Percentiles rank a stretch among this genome's conserved stretches.
These are phyloP conservation scores for Eubucco bourcierii DNA, from an alignment of 2,113 vertebrate genomes.

Conservation along the genomic window DNA sequence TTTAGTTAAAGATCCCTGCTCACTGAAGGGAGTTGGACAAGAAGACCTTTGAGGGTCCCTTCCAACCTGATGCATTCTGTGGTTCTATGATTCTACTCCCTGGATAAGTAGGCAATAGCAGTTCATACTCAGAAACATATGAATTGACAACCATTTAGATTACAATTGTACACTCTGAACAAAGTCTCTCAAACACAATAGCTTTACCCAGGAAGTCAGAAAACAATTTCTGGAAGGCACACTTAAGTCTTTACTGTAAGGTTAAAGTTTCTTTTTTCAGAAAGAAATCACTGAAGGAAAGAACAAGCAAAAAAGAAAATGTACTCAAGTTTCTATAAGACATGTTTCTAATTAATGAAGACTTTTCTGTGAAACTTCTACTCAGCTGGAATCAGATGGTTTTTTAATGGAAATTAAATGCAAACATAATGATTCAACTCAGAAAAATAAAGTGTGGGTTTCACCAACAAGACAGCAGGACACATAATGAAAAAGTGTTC, in stretches of 20 bases:
- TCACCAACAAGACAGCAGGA: neutral
- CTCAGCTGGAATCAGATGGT: neutral
- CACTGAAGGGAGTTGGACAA: too few relatives aligned
- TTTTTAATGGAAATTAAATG: slow-evolving; percentile 24
- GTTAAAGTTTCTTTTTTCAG: neutral
- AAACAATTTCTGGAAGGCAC: neutral
- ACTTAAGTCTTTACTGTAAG: neutral
- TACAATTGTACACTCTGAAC: fast-evolving
- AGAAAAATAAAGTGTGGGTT: neutral
- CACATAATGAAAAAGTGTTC: neutral
- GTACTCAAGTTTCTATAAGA: neutral
- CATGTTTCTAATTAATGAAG: neutral
- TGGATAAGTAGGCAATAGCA: fast-evolving
- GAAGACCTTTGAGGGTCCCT: too few relatives aligned
- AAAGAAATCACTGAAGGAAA: neutral
- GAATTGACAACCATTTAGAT: neutral
- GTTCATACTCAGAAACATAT: neutral
- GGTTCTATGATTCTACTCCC: neutral
- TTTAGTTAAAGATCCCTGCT: too few relatives aligned
- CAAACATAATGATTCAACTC: neutral
- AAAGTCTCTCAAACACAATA: neutral
- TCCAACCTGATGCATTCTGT: too few relatives aligned
- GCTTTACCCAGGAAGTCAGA: neutral
- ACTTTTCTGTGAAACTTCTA: neutral
- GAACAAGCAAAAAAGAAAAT: neutral